Evolutionary conservation across 2,888 invertebrate genomes (phyloP), one percentile per base, ranked within the genome.

Genomic region (Villa cingulata): DNA sequence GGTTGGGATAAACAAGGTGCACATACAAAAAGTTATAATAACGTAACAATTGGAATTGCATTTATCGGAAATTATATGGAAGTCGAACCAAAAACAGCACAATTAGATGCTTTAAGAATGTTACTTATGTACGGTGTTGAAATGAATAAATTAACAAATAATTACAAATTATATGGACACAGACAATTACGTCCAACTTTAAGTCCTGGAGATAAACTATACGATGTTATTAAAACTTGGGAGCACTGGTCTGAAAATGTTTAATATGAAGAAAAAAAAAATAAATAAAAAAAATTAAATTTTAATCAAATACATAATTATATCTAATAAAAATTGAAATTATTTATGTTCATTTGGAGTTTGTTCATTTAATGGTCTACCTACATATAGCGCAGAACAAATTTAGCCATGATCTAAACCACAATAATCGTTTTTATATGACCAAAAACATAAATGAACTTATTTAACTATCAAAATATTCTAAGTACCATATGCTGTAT

Each of bases 1-100:
- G 83, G 83, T 1, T 88, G 87, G 87, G 74, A 79, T 53, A 62
- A 62, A 48, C 65, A 77, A 40, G 87, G 87, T 0, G 80, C 84
- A 0, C 86, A 87, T 58, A 77, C 84, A 0, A 71, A 72, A 29
- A 73, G 76, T 16, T 82, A 76, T 59, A 85, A 86, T 61, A 61
- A 58, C 5, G 72, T 68, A 49, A 81, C 82, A 59, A 76, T 86
- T 32, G 81, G 81, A 0, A 77, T 86, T 14, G 77, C 79, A 2
- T 82, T 85, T 54, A 76, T 86, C 42, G 86, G 86, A 2, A 81
- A 79, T 0, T 86, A 80, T 55, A 77, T 72, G 40, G 66, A 58
- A 1, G 61, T 65, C 0, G 44, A 63, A 1, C 81, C 82, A 0
- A 71, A 76, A 0, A 58, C 70, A 20, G 64, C 70, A 23, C 74